phyloP scores from a whole-genome alignment of 1,140 invertebrate genomes.

The Acromyrmex charruanus region DNA sequence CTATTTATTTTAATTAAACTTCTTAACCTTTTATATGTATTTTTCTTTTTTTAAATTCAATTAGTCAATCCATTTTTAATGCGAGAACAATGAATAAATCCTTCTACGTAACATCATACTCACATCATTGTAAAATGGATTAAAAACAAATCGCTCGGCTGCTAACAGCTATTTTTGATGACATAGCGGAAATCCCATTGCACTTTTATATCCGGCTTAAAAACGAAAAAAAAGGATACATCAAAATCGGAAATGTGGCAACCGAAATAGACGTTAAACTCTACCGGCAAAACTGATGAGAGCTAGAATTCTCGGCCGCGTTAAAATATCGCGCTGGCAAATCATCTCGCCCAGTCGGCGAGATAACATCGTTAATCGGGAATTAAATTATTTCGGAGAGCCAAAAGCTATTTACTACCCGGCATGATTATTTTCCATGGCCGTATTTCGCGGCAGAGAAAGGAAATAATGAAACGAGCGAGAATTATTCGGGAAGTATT shows the following conservation, averaged over 20 bases:
- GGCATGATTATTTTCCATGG: conserved; percentile 22
- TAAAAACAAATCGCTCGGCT: conserved; percentile 14
- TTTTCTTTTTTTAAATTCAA: background rate
- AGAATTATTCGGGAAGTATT: conserved; percentile 50
- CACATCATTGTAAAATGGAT: conserved; percentile 8
- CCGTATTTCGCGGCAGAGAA: background rate
- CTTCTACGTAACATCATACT: background rate
- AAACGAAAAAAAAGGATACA: conserved; percentile 11
- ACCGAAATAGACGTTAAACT: conserved; percentile 24
- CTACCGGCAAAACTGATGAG: background rate
- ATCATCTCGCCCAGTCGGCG: background rate
- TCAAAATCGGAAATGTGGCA: conserved; percentile 32
- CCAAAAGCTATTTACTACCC: conserved; percentile 34
- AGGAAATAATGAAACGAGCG: conserved; percentile 52
- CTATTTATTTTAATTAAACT: no score
- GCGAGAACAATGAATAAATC: background rate
- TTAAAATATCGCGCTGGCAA: conserved; percentile 12
- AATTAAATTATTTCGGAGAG: conserved; percentile 55
- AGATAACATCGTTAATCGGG: conserved; percentile 57
- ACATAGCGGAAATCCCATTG: conserved; percentile 19
- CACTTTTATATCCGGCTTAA: conserved; percentile 54
- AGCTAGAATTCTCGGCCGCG: background rate
- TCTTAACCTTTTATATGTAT: background rate
- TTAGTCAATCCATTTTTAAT: background rate
- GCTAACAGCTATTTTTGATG: background rate